Conservation (phyloP, 53 echinoderm and acorn worm species). For the Glandiceps talaboti region DNA sequence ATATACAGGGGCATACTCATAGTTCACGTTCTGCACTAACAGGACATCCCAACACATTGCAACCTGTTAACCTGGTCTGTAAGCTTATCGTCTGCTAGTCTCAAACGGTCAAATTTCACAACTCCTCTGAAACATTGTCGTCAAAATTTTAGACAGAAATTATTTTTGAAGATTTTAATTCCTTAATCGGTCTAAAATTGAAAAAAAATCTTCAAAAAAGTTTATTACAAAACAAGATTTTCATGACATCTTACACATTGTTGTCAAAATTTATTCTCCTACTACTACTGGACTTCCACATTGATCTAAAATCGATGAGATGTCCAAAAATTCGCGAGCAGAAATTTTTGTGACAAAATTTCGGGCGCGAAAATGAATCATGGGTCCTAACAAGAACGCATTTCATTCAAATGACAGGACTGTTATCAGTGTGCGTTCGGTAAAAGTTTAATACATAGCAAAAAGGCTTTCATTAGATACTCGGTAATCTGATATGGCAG, state of each 20-base stretch:
- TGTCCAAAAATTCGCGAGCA: neutral
- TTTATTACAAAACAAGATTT: too few relatives aligned
- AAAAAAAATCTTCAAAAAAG: too few relatives aligned
- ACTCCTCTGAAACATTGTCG: too few relatives aligned
- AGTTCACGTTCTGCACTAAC: neutral
- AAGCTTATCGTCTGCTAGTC: neutral
- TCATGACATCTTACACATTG: too few relatives aligned
- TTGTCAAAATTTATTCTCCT: too few relatives aligned
- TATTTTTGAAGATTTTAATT: too few relatives aligned
- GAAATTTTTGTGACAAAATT: neutral
- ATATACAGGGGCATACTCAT: neutral
- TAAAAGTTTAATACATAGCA: neutral
- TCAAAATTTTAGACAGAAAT: too few relatives aligned
- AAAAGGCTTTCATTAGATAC: neutral
- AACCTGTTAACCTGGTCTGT: neutral
- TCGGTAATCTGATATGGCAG: neutral
- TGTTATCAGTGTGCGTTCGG: neutral
- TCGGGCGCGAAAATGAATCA: neutral
- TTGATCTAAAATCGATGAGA: too few relatives aligned
- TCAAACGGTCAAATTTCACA: too few relatives aligned
- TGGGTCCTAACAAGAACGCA: neutral
- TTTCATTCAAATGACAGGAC: neutral
- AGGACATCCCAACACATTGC: neutral
- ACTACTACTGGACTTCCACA: too few relatives aligned
- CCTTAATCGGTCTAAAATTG: too few relatives aligned